These are phyloP conservation scores for Willowsia nigromaculata DNA, from an alignment of 2,888 invertebrate species.

Conservation along the genomic window DNA sequence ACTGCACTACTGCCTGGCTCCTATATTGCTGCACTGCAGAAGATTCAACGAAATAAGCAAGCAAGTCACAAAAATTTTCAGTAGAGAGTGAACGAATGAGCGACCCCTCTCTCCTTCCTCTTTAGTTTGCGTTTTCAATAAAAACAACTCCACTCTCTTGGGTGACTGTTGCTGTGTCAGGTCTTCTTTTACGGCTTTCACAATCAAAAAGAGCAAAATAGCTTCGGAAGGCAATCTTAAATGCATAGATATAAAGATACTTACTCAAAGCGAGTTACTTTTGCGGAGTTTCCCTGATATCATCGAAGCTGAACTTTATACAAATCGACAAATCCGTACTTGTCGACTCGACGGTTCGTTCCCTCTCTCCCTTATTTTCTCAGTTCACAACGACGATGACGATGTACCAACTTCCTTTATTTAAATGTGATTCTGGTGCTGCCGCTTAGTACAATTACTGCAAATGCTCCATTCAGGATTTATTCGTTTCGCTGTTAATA, in stretches of 20 bases:
- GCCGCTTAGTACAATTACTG: slow-evolving; percentile 46
- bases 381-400: background rate
- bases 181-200: slow-evolving; percentile 70
- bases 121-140: slow-evolving; percentile 53
- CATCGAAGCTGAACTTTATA: background rate
- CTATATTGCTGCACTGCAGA: slow-evolving; percentile 7
- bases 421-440: slow-evolving; percentile 44
- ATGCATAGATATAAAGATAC: slow-evolving; percentile 26
- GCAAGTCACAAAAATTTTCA: slow-evolving; percentile 22
- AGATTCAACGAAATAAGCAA: background rate
- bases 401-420: slow-evolving; percentile 61
- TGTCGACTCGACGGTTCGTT: slow-evolving; percentile 22
- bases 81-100: background rate
- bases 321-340: slow-evolving; percentile 42
- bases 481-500: slow-evolving; percentile 45
- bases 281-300: slow-evolving; percentile 14
- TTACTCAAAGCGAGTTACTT: background rate
- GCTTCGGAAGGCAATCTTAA: slow-evolving; percentile 41
- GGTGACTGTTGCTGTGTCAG: slow-evolving; percentile 70
- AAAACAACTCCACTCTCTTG: slow-evolving; percentile 42
- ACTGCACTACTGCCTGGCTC: background rate
- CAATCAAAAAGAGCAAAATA: slow-evolving; percentile 46
- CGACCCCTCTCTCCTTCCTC: slow-evolving; percentile 40
- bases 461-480: slow-evolving; percentile 27
- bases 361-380: background rate